Evolutionary conservation across 2,113 vertebrate species (phyloP).

Genomic region (Struthidea cinerea): DNA sequence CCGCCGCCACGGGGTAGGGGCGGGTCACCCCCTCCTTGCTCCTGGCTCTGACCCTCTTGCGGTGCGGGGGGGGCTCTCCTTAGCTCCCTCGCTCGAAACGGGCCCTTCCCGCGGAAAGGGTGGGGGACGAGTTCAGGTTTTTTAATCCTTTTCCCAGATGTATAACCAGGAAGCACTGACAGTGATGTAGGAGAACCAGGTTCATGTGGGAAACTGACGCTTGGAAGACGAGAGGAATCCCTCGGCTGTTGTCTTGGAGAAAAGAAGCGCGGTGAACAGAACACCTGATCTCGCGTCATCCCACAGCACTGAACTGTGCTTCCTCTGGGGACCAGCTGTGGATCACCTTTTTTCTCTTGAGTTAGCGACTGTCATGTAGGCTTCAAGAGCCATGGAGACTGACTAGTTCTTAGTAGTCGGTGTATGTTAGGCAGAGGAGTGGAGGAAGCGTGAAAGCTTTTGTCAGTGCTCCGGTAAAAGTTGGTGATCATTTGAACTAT

Average conservation of each 20-base stretch:
- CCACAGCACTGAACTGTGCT: background rate
- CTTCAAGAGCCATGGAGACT: background rate
- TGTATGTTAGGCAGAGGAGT: background rate
- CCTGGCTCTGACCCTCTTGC: accelerated
- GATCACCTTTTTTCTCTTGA: background rate
- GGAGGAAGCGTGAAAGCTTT: background rate
- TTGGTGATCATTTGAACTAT: background rate
- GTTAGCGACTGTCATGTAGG: background rate
- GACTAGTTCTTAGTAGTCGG: background rate
- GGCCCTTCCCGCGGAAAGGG: no score
- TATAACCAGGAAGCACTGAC: accelerated
- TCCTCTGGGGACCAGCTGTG: background rate
- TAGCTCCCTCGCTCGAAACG: accelerated
- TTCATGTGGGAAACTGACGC: background rate
- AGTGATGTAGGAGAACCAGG: accelerated
- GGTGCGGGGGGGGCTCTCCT: accelerated
- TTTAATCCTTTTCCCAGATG: accelerated
- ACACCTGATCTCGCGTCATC: accelerated
- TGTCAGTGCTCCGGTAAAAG: background rate
- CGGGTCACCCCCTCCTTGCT: accelerated
- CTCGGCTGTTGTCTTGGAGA: background rate
- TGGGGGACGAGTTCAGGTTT: background rate
- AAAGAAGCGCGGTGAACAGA: background rate
- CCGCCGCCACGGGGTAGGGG: background rate
- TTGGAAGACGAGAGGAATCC: background rate